Evolutionary conservation across 2,797 vertebrate species (phyloP).

Genomic region (Leptatherina wallacei): DNA sequence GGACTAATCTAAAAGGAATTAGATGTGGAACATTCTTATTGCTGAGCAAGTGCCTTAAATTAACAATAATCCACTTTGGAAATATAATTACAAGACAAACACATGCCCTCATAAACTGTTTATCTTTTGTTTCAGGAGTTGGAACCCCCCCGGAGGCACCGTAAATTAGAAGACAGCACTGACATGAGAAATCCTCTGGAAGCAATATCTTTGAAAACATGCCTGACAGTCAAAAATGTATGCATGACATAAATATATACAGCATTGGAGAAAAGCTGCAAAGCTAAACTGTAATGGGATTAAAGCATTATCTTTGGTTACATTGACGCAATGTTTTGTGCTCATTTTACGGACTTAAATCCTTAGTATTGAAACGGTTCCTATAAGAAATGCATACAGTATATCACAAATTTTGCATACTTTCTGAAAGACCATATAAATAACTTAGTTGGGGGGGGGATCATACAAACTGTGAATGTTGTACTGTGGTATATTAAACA

Average conservation of each 20-base stretch:
- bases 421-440: not conserved
- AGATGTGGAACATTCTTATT: constrained; percentile 50
- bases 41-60: constrained; percentile 41
- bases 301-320: constrained; percentile 22
- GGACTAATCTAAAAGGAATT: constrained; percentile 59
- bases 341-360: constrained; percentile 22
- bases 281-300: constrained; percentile 46
- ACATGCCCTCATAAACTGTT: constrained; percentile 45
- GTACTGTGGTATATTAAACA: constrained; percentile 10
- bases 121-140: constrained; percentile 56
- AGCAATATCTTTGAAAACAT: constrained; percentile 41
- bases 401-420: not conserved
- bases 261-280: constrained; percentile 20
- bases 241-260: constrained; percentile 15
- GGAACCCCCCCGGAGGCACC: constrained; percentile 35
- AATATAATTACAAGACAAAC: constrained; percentile 71
- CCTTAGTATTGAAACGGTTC: not conserved
- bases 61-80: constrained; percentile 68
- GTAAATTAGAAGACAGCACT: constrained; percentile 42
- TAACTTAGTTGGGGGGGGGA: not conserved
- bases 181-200: constrained; percentile 35
- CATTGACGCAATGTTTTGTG: not conserved
- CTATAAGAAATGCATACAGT: not conserved
- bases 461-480: too few species aligned
- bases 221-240: constrained; percentile 30